Conservation (phyloP, 2,113 vertebrate genomes). For the Crypturellus undulatus region DNA sequence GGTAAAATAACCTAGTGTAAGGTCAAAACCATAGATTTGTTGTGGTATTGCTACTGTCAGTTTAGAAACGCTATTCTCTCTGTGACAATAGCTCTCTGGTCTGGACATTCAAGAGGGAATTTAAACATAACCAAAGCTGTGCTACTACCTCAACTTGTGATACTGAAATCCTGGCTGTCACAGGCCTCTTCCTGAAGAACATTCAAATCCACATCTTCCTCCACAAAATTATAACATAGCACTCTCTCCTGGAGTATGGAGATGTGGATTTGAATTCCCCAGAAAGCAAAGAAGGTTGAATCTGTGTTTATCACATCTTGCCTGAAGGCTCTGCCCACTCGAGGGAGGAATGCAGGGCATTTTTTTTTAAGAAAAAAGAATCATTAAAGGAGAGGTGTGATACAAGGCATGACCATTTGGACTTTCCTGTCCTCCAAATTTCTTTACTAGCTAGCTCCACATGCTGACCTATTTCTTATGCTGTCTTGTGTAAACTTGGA, state of each 20-base stretch:
- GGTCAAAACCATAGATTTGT: neutral
- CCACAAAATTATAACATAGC: neutral
- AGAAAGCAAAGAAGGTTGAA: neutral
- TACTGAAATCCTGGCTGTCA: neutral
- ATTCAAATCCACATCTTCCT: neutral
- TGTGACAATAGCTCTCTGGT: neutral
- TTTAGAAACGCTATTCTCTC: neutral
- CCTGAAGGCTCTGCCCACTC: neutral
- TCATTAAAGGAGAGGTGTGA: neutral
- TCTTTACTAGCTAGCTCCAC: neutral
- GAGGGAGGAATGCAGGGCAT: neutral
- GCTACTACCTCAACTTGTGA: neutral
- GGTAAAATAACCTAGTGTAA: neutral
- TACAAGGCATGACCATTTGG: fast-evolving
- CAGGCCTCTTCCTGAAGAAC: neutral
- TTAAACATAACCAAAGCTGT: neutral
- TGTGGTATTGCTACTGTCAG: neutral
- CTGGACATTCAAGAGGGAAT: neutral
- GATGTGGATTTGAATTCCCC: neutral
- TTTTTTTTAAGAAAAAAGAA: neutral
- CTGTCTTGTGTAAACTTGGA: neutral
- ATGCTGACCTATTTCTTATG: neutral
- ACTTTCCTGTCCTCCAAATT: neutral
- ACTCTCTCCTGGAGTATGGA: neutral
- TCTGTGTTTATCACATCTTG: neutral